Evolutionary conservation across 2,797 vertebrate genomes (phyloP), one percentile per base, ranked within the genome.

Genomic region (Hylomyscus alleni): DNA sequence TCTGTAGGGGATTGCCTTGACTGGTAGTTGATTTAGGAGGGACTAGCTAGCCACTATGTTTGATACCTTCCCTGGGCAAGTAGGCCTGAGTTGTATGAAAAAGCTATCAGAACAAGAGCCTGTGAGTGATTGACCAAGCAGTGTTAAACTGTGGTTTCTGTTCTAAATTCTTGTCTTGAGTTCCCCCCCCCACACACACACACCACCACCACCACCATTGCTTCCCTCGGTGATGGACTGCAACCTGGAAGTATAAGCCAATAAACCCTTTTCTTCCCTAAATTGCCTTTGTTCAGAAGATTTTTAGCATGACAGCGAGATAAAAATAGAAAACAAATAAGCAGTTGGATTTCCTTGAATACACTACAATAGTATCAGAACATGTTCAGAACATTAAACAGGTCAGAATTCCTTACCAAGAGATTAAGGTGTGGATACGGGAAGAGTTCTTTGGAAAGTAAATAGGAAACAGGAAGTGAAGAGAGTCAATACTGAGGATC

Each of bases 311-410:
- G 29, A 37, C 47, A 69, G 9, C 2, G 15, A 29, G 14, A 52
- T 69, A 22, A 69, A 52, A 72, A 52, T 11, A 72, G 47, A 54
- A 72, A 54, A 52, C 14, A 72, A 6, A 50, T 26, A 80, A 52
- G 34, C 54, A 29, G 34, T n/a, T 87, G 12, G 19, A 80, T 88
- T 91, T 91, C 54, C 24, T 89, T 89, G 77, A 20, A 69, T 83
- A 88, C 6, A 24, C 8, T 22, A 0, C 58, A 90, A 67, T 37
- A 72, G 34, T 9, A 34, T 37, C 58, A 26, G 13, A 86, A 40
- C 60, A 22, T 77, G 65, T 73, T 93, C 10, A 95, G 7, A 76
- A 62, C 34, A 92, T 72, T 85, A 81, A 17, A 73, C 87, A 52
- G 73, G 85, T 76, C 90, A 65, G 47, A 37, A 72, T 6, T 78